Percentiles rank a stretch among this genome's conserved stretches.
Evolutionary conservation across 2,113 vertebrate species (phyloP).

Genomic region (Ailuropoda melanoleuca): DNA sequence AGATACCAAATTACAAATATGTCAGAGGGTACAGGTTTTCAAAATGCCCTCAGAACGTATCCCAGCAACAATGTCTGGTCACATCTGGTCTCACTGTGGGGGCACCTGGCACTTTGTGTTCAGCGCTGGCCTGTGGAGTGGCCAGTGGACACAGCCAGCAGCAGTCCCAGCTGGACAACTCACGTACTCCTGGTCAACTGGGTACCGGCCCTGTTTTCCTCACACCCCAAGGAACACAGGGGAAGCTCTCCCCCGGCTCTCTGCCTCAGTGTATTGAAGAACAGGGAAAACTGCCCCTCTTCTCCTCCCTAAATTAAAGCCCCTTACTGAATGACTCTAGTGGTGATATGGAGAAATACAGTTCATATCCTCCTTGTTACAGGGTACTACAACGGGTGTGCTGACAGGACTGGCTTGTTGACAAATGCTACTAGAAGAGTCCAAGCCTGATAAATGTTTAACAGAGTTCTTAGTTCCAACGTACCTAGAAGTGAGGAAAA

Average conservation of each 20-base stretch:
- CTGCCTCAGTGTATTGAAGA: neutral
- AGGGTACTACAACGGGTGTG: neutral
- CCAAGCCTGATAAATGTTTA: neutral
- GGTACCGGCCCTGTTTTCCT: neutral
- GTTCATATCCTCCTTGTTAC: neutral
- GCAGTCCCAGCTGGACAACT: neutral
- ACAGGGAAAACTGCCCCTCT: neutral
- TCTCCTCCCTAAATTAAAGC: neutral
- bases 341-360: neutral
- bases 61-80: neutral
- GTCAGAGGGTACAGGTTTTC: neutral
- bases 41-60: neutral
- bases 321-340: no score
- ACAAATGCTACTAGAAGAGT: neutral
- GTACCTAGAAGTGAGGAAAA: neutral
- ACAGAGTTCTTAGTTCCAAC: neutral
- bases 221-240: neutral
- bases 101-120: neutral
- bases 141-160: neutral
- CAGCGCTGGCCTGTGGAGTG: neutral
- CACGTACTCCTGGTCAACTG: no score
- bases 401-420: neutral
- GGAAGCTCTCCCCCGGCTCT: neutral
- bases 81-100: neutral
- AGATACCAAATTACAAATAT: neutral